phyloP scores from a whole-genome alignment of 2,113 vertebrate species.

The Maccullochella peelii region DNA sequence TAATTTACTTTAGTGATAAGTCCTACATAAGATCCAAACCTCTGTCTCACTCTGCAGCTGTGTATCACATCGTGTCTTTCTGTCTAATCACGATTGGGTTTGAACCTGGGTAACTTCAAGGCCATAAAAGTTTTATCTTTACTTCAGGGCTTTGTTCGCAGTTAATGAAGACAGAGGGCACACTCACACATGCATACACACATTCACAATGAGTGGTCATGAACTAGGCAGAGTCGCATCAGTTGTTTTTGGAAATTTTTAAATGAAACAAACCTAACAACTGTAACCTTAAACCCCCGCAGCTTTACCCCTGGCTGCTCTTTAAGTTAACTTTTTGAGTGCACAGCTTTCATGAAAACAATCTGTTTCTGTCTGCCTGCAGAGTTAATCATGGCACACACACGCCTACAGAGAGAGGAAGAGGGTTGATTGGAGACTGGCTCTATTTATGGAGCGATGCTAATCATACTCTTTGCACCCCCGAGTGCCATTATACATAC shows the following conservation, averaged over 20 bases:
- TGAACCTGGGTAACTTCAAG: background rate
- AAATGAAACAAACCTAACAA: background rate
- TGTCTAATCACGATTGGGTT: slow-evolving; percentile 4
- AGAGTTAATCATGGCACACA: slow-evolving; percentile 30
- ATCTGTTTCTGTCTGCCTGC: slow-evolving; percentile 9
- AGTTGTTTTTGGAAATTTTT: background rate
- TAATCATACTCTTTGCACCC: slow-evolving; percentile 29
- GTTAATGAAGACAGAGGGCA: slow-evolving; percentile 23
- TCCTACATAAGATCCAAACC: background rate
- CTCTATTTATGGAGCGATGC: slow-evolving; percentile 51
- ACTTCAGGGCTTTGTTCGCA: slow-evolving; percentile 22
- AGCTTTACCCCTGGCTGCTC: background rate
- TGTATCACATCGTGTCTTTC: background rate
- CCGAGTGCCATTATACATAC: slow-evolving; percentile 18
- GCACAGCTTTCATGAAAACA: background rate
- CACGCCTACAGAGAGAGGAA: slow-evolving; percentile 1
- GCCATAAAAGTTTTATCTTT: slow-evolving; percentile 31
- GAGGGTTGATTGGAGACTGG: slow-evolving; percentile 30
- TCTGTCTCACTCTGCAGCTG: slow-evolving; percentile 8
- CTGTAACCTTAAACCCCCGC: background rate
- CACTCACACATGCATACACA: background rate
- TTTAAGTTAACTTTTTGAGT: background rate
- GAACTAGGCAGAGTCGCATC: background rate
- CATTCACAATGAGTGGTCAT: background rate
- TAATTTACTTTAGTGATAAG: slow-evolving; percentile 6